phyloP scores from a whole-genome alignment of 2,888 invertebrate species.

The Tuberolachnus salignus region DNA sequence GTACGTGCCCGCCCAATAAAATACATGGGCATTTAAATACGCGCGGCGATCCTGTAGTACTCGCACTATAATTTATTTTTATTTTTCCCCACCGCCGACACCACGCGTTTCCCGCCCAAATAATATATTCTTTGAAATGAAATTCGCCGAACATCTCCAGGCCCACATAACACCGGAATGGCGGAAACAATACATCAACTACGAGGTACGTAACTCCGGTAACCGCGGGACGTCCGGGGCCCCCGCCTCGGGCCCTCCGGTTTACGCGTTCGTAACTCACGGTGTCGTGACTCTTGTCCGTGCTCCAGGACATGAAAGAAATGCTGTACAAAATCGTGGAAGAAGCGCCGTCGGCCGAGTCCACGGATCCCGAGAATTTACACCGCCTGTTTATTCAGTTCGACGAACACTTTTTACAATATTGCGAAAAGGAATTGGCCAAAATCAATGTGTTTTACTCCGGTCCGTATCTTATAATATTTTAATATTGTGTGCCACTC shows the following conservation, averaged over 20 bases:
- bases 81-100: not conserved
- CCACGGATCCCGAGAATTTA: constrained; percentile 73
- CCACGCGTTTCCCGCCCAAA: not conserved
- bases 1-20: no score
- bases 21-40: no score
- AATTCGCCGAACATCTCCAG: constrained; percentile 86
- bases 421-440: constrained; percentile 82
- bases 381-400: constrained; percentile 78
- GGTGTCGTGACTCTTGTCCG: not conserved
- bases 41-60: no score
- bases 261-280: not conserved
- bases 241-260: no score
- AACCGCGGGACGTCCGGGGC: no score
- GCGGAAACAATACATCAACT: constrained; percentile 84
- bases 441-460: constrained; percentile 90
- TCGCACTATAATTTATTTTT: not conserved
- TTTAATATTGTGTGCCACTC: not conserved
- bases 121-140: constrained; percentile 67
- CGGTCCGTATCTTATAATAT: constrained; percentile 62
- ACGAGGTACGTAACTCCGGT: constrained; percentile 73
- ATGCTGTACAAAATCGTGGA: constrained; percentile 81
- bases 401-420: constrained; percentile 84
- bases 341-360: constrained; percentile 77
- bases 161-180: constrained; percentile 92
- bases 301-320: constrained; percentile 77